These are phyloP conservation scores for Melangyna quadrimaculata DNA, from an alignment of 2,888 invertebrate genomes.

Conservation along the genomic window DNA sequence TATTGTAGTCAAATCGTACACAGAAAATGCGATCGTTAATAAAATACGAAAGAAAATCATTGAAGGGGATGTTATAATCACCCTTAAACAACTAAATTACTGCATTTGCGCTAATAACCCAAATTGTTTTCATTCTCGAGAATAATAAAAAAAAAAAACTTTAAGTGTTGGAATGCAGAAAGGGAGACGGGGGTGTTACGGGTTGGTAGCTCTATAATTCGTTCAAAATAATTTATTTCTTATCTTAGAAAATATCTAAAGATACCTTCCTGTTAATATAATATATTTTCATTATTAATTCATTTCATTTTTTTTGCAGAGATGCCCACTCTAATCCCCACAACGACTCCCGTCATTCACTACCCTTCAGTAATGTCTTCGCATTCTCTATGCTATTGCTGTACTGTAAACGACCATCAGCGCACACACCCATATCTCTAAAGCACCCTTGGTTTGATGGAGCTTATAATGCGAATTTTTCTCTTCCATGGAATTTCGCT, in stretches of 20 bases:
- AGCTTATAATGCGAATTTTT: slow-evolving; percentile 69
- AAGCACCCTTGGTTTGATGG: slow-evolving; percentile 42
- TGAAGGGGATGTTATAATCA: no score
- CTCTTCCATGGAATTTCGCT: slow-evolving; percentile 54
- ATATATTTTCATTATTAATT: slow-evolving; percentile 54
- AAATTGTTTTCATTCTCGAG: neutral
- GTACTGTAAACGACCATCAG: slow-evolving; percentile 41
- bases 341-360: neutral
- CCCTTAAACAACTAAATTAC: neutral
- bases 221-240: slow-evolving; percentile 40
- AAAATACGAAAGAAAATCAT: no score
- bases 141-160: neutral
- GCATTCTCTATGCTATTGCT: slow-evolving; percentile 50
- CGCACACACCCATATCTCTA: neutral
- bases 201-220: slow-evolving; percentile 40
- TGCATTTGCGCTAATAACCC: neutral
- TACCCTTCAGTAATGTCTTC: slow-evolving; percentile 13
- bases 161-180: neutral
- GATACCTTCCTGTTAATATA: slow-evolving; percentile 33
- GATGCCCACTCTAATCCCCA: neutral
- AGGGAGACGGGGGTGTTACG: neutral
- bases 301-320: slow-evolving; percentile 15
- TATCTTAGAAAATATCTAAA: slow-evolving; percentile 24
- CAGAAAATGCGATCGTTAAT: no score
- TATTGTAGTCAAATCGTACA: no score